These are phyloP conservation scores for Microtus ochrogaster DNA, from an alignment of 2,113 vertebrate species.

Conservation along the genomic window DNA sequence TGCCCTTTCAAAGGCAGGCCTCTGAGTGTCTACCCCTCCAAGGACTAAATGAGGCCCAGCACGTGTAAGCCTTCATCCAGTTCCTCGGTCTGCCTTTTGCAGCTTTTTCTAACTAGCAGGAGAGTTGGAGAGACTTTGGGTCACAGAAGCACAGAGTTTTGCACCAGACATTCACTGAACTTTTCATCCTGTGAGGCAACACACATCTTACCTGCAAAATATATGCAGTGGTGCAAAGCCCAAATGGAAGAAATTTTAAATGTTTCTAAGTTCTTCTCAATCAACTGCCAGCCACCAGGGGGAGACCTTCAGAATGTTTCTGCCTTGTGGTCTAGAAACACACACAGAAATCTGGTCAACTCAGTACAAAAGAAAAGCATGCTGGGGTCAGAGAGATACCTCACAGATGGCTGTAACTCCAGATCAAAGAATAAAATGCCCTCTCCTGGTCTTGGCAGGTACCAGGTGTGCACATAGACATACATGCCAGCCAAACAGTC, in stretches of 20 bases:
- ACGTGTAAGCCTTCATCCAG: neutral
- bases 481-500: neutral
- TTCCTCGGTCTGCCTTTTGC: neutral
- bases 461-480: neutral
- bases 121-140: neutral
- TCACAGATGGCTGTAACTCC: neutral
- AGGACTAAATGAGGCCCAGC: neutral
- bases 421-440: neutral
- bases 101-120: neutral
- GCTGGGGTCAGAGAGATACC: neutral
- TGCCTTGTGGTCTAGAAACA: neutral
- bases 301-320: neutral
- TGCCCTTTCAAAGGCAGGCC: neutral
- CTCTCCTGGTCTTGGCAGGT: neutral
- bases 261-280: neutral
- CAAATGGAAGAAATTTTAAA: neutral
- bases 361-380: neutral
- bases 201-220: neutral
- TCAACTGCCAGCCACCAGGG: neutral
- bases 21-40: neutral
- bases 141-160: neutral
- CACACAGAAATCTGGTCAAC: neutral
- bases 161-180: neutral
- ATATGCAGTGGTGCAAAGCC: too few species aligned
- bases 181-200: neutral